These are phyloP conservation scores for Scaptodrosophila lebanonensis DNA, from an alignment of 1,140 invertebrate genomes.

Conservation along the genomic window DNA sequence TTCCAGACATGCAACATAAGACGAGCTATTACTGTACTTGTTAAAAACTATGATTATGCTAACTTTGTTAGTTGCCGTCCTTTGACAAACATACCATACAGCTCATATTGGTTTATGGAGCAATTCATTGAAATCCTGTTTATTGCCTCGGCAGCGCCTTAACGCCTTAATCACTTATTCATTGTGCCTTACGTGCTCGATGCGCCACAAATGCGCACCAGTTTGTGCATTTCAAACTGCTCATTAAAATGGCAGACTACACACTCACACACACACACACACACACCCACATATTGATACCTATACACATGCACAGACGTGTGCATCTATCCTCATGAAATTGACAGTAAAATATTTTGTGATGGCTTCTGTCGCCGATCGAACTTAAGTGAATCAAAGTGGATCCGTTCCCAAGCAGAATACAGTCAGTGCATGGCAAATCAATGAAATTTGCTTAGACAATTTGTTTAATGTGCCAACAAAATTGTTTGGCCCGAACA, in stretches of 20 bases:
- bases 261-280: background rate
- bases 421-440: constrained; percentile 42
- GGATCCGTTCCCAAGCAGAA: no score
- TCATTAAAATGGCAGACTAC: constrained; percentile 28
- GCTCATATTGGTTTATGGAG: no score
- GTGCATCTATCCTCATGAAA: constrained; percentile 38
- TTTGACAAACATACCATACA: no score
- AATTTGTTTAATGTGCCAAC: constrained; percentile 49
- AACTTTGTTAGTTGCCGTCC: no score
- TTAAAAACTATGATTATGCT: no score
- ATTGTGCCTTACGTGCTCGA: constrained; percentile 30
- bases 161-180: constrained; percentile 45
- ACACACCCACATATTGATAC: no score
- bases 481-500: no score
- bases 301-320: background rate
- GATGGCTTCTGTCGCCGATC: no score
- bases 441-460: constrained; percentile 53
- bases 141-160: background rate
- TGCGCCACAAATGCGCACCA: constrained; percentile 40
- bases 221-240: constrained; percentile 37
- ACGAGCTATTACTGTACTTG: no score
- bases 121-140: no score
- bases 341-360: constrained; percentile 48
- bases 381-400: no score
- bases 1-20: no score